phyloP scores from a whole-genome alignment of 2,113 vertebrate genomes.

The Marmota monax region DNA sequence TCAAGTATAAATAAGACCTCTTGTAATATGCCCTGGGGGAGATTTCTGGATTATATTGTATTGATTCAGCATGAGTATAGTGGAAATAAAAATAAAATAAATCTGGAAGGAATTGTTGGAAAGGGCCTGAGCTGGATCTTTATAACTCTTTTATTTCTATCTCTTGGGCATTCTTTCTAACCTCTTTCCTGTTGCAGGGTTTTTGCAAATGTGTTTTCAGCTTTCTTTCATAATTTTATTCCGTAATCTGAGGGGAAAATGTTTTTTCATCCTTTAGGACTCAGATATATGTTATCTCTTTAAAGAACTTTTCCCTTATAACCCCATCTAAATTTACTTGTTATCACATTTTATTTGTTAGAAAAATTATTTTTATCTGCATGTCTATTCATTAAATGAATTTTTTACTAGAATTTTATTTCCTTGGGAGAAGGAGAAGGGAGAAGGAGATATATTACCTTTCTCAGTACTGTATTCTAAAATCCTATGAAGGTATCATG shows the following conservation, averaged over 20 bases:
- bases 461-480: not conserved
- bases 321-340: not conserved
- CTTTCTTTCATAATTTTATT: not conserved
- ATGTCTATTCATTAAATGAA: not conserved
- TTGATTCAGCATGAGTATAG: not conserved
- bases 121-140: not conserved
- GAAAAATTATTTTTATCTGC: not conserved
- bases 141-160: not conserved
- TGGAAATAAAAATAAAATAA: constrained; percentile 17
- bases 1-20: not conserved
- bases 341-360: not conserved
- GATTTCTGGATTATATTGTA: not conserved
- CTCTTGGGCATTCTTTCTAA: not conserved
- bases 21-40: not conserved
- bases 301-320: not conserved
- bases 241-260: not conserved
- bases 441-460: not conserved
- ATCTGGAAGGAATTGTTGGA: not conserved
- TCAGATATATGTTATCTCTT: not conserved
- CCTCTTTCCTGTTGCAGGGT: not conserved
- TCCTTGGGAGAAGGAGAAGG: not conserved
- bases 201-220: not conserved
- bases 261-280: not conserved
- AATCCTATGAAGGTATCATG: not conserved
- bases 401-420: not conserved